phyloP scores from a whole-genome alignment of 2,113 vertebrate genomes.

The Glaucomys volans region DNA sequence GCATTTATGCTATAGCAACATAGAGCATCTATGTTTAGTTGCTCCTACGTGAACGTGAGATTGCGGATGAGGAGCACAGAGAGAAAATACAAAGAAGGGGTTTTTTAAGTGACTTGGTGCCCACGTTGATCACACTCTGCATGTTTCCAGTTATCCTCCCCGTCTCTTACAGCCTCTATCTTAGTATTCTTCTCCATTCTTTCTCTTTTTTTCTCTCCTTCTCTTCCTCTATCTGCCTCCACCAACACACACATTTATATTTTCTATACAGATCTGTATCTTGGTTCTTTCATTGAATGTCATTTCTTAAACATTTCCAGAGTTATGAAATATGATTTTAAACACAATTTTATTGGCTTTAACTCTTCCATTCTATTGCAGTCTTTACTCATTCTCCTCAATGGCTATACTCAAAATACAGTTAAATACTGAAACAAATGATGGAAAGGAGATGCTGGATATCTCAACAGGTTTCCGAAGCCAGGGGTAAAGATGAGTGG shows the following conservation, averaged over 20 bases:
- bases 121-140: accelerated
- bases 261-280: not conserved
- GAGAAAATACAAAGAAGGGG: no score
- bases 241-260: not conserved
- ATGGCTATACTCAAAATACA: not conserved
- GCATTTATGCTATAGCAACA: not conserved
- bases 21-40: not conserved
- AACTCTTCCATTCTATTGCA: not conserved
- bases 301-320: not conserved
- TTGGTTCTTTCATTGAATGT: not conserved
- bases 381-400: not conserved
- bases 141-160: not conserved
- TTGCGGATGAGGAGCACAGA: accelerated
- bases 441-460: not conserved
- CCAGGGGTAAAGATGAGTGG: not conserved
- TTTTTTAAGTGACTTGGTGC: not conserved
- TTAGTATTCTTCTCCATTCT: not conserved
- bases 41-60: not conserved
- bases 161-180: not conserved
- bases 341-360: not conserved
- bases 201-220: not conserved
- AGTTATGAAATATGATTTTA: not conserved
- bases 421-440: not conserved
- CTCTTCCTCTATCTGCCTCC: not conserved
- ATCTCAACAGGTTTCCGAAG: not conserved